phyloP scores from a whole-genome alignment of 1,140 invertebrate species.

The Drosophila littoralis region DNA sequence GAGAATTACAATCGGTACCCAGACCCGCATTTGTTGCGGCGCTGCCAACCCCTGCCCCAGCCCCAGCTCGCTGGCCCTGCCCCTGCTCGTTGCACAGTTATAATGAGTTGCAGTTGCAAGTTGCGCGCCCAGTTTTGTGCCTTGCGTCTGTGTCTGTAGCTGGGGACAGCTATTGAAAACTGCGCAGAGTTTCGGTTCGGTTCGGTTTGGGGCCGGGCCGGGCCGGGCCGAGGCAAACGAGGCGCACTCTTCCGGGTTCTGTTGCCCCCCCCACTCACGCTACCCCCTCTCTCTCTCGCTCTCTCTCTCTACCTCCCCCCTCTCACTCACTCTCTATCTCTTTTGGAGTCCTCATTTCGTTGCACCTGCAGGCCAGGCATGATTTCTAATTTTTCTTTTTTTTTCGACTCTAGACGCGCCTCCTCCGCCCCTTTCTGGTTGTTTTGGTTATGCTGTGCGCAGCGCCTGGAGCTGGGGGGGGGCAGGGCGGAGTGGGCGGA shows the following conservation, averaged over 20 bases:
- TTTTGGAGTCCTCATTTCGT: constrained; percentile 59
- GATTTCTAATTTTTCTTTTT: constrained; percentile 69
- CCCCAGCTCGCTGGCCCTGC: constrained; percentile 1
- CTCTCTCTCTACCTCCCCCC: constrained; percentile 8
- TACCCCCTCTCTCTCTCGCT: not conserved
- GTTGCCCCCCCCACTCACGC: constrained; percentile 4
- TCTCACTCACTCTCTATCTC: constrained; percentile 1
- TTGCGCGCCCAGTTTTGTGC: constrained; percentile 64
- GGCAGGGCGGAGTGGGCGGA: not conserved
- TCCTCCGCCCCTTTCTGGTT: constrained; percentile 5
- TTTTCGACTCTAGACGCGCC: constrained; percentile 41
- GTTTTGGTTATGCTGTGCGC: constrained; percentile 23
- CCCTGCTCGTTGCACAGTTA: constrained; percentile 51
- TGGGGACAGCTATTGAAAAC: constrained; percentile 65
- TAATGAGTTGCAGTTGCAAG: constrained; percentile 81
- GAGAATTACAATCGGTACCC: constrained; percentile 73
- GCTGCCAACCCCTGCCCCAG: constrained; percentile 30
- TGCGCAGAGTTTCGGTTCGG: constrained; percentile 34
- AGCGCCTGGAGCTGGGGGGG: not conserved
- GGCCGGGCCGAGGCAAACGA: constrained; percentile 21
- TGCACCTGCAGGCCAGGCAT: constrained; percentile 75
- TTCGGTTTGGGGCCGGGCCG: not conserved
- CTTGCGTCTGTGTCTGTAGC: constrained; percentile 6
- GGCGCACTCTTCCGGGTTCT: constrained; percentile 74
- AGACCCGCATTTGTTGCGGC: constrained; percentile 57